Conservation (phyloP, 2,888 invertebrate species). For the Eristalis tenax region DNA sequence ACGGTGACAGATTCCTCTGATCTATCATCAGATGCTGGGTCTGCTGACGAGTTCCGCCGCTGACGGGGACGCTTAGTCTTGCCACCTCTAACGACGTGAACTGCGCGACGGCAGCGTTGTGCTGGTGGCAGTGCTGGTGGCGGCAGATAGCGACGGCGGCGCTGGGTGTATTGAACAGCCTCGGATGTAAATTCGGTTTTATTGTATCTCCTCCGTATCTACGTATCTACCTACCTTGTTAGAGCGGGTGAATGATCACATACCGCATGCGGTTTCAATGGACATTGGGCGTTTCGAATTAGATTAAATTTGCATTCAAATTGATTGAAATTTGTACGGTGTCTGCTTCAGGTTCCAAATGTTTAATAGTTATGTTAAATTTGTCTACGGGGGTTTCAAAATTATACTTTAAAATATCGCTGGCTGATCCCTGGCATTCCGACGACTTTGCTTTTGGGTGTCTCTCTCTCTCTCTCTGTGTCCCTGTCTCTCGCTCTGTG, state of each 20-base stretch:
- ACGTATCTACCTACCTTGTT: slow-evolving; percentile 64
- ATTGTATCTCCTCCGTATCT: slow-evolving; percentile 28
- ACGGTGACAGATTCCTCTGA: slow-evolving; percentile 58
- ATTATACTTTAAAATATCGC: slow-evolving; percentile 70
- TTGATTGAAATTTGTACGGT: slow-evolving; percentile 72
- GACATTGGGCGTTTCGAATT: slow-evolving; percentile 72
- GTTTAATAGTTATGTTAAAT: slow-evolving; percentile 72
- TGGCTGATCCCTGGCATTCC: slow-evolving; percentile 72
- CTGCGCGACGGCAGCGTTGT: not conserved
- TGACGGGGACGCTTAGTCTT: slow-evolving; percentile 48
- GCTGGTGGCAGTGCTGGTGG: not conserved
- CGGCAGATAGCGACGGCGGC: not conserved
- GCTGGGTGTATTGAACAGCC: slow-evolving; percentile 11
- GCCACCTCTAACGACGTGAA: slow-evolving; percentile 49
- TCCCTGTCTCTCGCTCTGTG: not conserved
- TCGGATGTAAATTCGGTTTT: slow-evolving; percentile 66
- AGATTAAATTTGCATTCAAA: slow-evolving; percentile 72
- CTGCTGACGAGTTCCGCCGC: slow-evolving; percentile 10
- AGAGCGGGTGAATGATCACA: slow-evolving; percentile 72
- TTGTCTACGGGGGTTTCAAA: slow-evolving; percentile 71
- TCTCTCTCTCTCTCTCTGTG: not conserved
- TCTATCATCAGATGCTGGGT: slow-evolving; percentile 47
- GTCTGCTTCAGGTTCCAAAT: slow-evolving; percentile 70
- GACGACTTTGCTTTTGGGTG: slow-evolving; percentile 10
- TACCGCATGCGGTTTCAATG: slow-evolving; percentile 71